phyloP scores from a whole-genome alignment of 2,113 vertebrate genomes.

The Urocolius indicus region DNA sequence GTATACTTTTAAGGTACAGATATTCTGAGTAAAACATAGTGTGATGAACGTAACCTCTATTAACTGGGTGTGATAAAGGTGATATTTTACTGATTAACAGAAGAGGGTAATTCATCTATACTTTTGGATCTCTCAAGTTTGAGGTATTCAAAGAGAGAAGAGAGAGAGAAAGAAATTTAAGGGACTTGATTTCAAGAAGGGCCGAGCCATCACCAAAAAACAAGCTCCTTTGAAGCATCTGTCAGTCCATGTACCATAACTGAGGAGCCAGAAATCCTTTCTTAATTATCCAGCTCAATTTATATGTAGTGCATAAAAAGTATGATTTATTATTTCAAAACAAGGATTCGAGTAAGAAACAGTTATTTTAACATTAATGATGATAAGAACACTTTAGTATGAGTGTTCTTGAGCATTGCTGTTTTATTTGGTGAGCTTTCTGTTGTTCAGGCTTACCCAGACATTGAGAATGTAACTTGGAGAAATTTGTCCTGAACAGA shows the following conservation, averaged over 20 bases:
- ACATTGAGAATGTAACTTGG: background rate
- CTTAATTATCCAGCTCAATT: background rate
- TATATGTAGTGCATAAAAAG: background rate
- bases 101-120: background rate
- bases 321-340: background rate
- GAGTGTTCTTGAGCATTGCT: background rate
- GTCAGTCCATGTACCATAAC: background rate
- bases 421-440: background rate
- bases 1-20: background rate
- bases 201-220: background rate
- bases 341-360: background rate
- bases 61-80: background rate
- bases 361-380: background rate
- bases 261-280: background rate
- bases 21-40: background rate
- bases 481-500: background rate
- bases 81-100: background rate
- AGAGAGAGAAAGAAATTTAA: background rate
- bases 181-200: background rate
- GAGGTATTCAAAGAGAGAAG: background rate
- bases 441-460: background rate
- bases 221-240: background rate
- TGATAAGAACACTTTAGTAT: background rate
- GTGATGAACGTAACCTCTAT: background rate
- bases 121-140: background rate